Evolutionary conservation across 2,888 invertebrate species (phyloP).

Genomic region (Metellina segmentata): DNA sequence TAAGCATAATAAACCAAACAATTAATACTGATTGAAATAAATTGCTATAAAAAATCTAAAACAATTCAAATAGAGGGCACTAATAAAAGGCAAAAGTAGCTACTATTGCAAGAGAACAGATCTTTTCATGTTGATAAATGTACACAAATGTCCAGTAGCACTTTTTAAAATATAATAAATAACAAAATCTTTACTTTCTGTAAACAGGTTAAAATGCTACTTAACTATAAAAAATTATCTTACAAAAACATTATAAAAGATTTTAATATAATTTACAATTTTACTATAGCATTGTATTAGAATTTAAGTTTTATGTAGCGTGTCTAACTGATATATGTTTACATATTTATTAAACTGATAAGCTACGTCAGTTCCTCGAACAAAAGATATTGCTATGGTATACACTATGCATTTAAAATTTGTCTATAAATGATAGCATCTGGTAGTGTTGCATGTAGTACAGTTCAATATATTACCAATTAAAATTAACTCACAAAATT

Average conservation of each 20-base stretch:
- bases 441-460: constrained; percentile 67
- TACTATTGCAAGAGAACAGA: constrained; percentile 46
- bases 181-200: constrained; percentile 39
- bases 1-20: constrained; percentile 65
- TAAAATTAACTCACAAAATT: background rate
- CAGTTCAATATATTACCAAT: constrained; percentile 17
- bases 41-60: constrained; percentile 60
- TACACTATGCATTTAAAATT: constrained; percentile 51
- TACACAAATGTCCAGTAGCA: constrained; percentile 32
- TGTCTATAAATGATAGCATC: constrained; percentile 36
- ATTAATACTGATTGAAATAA: constrained; percentile 75
- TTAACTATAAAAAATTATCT: constrained; percentile 61
- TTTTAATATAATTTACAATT: constrained; percentile 29
- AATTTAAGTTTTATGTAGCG: constrained; percentile 37
- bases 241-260: constrained; percentile 59
- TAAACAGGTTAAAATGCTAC: constrained; percentile 56
- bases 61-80: constrained; percentile 36
- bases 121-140: constrained; percentile 47
- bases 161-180: constrained; percentile 31
- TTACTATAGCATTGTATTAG: constrained; percentile 31
- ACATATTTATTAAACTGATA: constrained; percentile 29
- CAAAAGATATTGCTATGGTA: constrained; percentile 34
- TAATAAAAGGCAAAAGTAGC: constrained; percentile 23
- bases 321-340: constrained; percentile 28
- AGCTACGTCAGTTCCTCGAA: constrained; percentile 38